phyloP scores from a whole-genome alignment of 2,113 vertebrate genomes.

The Nesoenas mayeri region DNA sequence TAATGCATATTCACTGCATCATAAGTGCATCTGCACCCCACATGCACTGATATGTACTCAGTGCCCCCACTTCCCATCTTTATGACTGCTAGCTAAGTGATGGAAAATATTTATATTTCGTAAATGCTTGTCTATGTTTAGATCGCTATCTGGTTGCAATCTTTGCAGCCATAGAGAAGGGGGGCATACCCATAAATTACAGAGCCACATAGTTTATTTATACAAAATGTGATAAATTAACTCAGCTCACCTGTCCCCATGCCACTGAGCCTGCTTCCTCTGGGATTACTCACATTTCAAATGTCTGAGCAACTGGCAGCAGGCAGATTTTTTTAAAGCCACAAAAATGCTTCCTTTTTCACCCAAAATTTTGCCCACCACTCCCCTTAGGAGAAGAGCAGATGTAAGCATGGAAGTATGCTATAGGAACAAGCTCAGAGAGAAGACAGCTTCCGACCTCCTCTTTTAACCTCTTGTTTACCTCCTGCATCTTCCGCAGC shows the following conservation, averaged over 20 bases:
- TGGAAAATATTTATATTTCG: neutral
- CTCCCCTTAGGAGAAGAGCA: neutral
- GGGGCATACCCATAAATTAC: neutral
- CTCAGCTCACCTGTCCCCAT: neutral
- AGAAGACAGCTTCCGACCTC: neutral
- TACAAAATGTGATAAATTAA: neutral
- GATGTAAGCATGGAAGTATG: fast-evolving
- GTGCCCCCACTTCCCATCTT: neutral
- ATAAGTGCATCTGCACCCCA: neutral
- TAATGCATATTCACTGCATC: neutral
- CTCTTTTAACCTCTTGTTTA: neutral
- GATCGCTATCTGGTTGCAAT: neutral
- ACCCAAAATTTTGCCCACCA: neutral
- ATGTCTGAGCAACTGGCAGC: neutral
- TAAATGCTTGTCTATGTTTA: neutral
- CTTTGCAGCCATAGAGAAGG: neutral
- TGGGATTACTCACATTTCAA: neutral
- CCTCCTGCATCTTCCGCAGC: neutral
- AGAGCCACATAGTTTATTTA: neutral
- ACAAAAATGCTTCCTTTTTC: conserved; percentile 8
- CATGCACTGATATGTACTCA: fast-evolving
- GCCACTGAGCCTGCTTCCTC: neutral
- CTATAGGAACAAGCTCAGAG: neutral
- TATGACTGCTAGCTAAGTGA: neutral
- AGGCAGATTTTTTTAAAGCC: neutral